Conservation (phyloP, 2,888 invertebrate species). For the Monochamus alternatus region DNA sequence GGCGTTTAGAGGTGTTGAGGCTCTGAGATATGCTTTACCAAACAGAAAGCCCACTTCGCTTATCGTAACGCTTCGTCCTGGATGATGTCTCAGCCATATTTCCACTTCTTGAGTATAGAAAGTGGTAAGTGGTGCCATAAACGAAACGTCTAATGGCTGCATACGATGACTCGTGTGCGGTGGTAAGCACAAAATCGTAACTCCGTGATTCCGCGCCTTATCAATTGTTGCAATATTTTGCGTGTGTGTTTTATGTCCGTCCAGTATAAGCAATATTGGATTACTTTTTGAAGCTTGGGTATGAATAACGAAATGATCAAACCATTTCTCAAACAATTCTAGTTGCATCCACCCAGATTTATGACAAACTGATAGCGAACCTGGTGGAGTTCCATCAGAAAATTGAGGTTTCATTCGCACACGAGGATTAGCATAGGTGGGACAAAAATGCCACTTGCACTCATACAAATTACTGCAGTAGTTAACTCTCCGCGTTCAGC, state of each 20-base stretch:
- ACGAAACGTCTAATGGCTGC: slow-evolving; percentile 60
- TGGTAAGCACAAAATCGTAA: slow-evolving; percentile 61
- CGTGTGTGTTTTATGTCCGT: slow-evolving; percentile 43
- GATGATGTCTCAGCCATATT: slow-evolving; percentile 54
- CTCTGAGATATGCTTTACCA: slow-evolving; percentile 55
- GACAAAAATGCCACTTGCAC: slow-evolving; percentile 34
- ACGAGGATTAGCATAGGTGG: slow-evolving; percentile 33
- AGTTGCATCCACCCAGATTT: too few species aligned
- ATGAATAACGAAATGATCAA: too few species aligned
- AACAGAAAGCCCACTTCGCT: slow-evolving; percentile 52
- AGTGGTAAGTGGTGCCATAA: slow-evolving; percentile 56
- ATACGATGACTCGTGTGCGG: slow-evolving; percentile 58
- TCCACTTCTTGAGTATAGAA: slow-evolving; percentile 54
- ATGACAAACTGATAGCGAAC: too few species aligned
- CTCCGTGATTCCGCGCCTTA: slow-evolving; percentile 57
- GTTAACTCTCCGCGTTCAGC: slow-evolving; percentile 32
- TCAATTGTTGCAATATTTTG: slow-evolving; percentile 60
- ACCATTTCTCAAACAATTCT: too few species aligned
- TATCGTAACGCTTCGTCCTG: slow-evolving; percentile 55
- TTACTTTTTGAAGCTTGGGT: too few species aligned
- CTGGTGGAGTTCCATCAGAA: slow-evolving; percentile 29
- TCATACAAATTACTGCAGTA: slow-evolving; percentile 37
- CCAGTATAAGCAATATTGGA: slow-evolving; percentile 40
- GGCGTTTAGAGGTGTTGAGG: slow-evolving; percentile 55
- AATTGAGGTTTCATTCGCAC: slow-evolving; percentile 38